phyloP scores from a whole-genome alignment of 2,797 vertebrate species.

The Neomorphus geoffroyi region DNA sequence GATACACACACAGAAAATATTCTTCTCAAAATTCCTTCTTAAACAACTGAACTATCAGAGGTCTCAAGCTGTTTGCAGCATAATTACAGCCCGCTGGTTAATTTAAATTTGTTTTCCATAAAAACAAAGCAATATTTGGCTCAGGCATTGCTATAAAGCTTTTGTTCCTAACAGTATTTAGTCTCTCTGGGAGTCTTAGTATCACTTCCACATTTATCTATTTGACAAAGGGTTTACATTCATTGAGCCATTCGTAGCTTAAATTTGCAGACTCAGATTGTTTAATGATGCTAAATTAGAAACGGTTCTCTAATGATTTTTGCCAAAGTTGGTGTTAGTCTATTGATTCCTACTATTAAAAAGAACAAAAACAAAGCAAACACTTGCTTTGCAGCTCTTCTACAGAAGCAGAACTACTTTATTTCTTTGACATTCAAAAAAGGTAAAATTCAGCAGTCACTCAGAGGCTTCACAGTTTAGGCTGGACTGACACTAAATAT shows the following conservation, averaged over 20 bases:
- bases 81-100: conserved; percentile 55
- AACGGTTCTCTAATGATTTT: conserved; percentile 3
- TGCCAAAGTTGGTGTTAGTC: background rate
- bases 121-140: conserved; percentile 57
- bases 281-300: conserved; percentile 37
- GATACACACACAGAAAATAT: background rate
- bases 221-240: conserved; percentile 46
- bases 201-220: conserved; percentile 39
- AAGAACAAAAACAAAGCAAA: background rate
- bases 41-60: conserved; percentile 1
- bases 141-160: conserved; percentile 40
- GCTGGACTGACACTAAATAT: background rate
- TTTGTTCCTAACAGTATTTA: conserved; percentile 35
- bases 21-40: background rate
- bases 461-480: background rate
- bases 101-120: conserved; percentile 55
- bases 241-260: conserved; percentile 7
- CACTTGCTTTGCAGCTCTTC: background rate
- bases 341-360: background rate
- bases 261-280: conserved; percentile 7
- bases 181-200: conserved; percentile 27
- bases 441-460: background rate
- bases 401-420: background rate
- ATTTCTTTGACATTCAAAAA: background rate
- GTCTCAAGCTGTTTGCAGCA: conserved; percentile 43